These are phyloP conservation scores for Athetis lepigone DNA, from an alignment of 2,888 invertebrate species.

Conservation along the genomic window DNA sequence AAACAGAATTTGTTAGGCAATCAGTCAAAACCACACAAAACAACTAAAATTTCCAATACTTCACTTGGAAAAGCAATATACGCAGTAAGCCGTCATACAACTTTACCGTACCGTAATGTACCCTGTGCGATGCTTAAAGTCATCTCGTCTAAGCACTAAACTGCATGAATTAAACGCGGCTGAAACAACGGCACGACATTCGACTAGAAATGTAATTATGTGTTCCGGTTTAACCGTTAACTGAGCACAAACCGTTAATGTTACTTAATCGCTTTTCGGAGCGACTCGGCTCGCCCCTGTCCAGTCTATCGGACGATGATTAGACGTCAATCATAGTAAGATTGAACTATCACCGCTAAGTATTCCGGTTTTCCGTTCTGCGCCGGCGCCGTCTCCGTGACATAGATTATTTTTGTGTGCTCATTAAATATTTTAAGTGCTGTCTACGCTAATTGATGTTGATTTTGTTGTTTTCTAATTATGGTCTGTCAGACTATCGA, in stretches of 20 bases:
- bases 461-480: constrained; percentile 39
- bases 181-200: constrained; percentile 72
- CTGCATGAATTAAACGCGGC: constrained; percentile 69
- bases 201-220: constrained; percentile 73
- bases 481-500: constrained; percentile 10
- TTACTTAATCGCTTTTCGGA: constrained; percentile 71
- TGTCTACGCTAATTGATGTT: constrained; percentile 35
- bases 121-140: constrained; percentile 48
- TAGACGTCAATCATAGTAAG: constrained; percentile 55
- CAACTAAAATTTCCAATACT: background rate
- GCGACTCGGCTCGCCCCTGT: constrained; percentile 49
- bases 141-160: constrained; percentile 66
- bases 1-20: constrained; percentile 1
- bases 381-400: constrained; percentile 54
- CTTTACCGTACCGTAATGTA: constrained; percentile 69
- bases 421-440: constrained; percentile 26
- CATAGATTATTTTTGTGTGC: constrained; percentile 52
- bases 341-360: constrained; percentile 61
- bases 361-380: constrained; percentile 51
- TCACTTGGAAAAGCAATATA: background rate
- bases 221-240: constrained; percentile 79
- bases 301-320: constrained; percentile 46
- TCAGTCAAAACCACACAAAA: constrained; percentile 12
- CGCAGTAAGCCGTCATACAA: constrained; percentile 53
- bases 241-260: constrained; percentile 67